phyloP scores from a whole-genome alignment of 2,888 invertebrate species.

The Hecatera dysodea region DNA sequence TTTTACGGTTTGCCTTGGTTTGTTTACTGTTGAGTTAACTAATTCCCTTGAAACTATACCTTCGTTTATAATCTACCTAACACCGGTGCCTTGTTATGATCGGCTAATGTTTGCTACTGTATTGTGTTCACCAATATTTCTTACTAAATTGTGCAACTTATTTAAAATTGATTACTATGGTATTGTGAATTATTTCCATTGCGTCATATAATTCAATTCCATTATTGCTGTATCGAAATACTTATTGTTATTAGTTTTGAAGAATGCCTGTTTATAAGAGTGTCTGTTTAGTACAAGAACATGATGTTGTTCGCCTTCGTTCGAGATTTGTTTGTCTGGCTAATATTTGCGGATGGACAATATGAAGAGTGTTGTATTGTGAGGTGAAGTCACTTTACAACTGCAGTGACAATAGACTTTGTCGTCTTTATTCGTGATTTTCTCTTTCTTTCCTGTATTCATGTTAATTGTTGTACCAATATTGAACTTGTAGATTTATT shows the following conservation, averaged over 20 bases:
- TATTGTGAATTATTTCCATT: slow-evolving; percentile 28
- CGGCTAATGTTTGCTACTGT: slow-evolving; percentile 6
- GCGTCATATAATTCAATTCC: slow-evolving; percentile 6
- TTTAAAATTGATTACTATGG: slow-evolving; percentile 33
- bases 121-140: slow-evolving; percentile 12
- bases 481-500: slow-evolving; percentile 14
- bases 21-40: slow-evolving; percentile 32
- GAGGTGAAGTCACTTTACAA: slow-evolving; percentile 34
- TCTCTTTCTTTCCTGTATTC: slow-evolving; percentile 21
- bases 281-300: slow-evolving; percentile 9
- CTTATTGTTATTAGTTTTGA: slow-evolving; percentile 11
- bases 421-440: slow-evolving; percentile 29
- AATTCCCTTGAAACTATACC: slow-evolving; percentile 23
- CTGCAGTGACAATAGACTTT: slow-evolving; percentile 43
- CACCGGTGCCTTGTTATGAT: slow-evolving; percentile 13
- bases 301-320: background rate
- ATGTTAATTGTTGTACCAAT: slow-evolving; percentile 31
- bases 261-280: background rate
- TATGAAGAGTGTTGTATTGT: slow-evolving; percentile 18
- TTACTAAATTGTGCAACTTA: slow-evolving; percentile 28
- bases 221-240: slow-evolving; percentile 3
- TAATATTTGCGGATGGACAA: slow-evolving; percentile 26
- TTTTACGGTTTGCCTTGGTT: slow-evolving; percentile 41
- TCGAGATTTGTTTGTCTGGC: slow-evolving; percentile 10
- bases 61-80: slow-evolving; percentile 11